Evolutionary conservation across 2,797 vertebrate species (phyloP), one percentile per base, ranked within the genome.

Genomic region (Coluber constrictor): DNA sequence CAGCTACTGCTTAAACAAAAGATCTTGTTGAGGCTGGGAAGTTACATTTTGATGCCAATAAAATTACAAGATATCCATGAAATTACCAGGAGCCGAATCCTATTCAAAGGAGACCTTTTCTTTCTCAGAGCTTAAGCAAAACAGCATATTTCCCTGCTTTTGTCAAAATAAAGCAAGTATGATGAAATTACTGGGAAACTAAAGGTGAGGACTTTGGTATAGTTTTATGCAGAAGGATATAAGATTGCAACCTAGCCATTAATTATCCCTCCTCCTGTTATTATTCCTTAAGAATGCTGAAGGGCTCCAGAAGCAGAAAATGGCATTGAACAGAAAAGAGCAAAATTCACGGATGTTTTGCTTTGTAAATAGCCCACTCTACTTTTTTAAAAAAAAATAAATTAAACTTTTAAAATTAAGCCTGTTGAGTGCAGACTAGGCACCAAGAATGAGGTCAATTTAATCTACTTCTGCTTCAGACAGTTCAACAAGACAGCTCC

Each of bases 241-340:
- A 61, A 92, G 63, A 88, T 32, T 92, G 87, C 91, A 83, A 90
- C 90, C 93, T 93, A 27, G 37, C 43, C 74, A 83, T 47, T 83
- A 83, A 83, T 25, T 47, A 23, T 83, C 74, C 20, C 20, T 12
- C 37, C 20, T 83, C 74, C 74, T 83, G 20, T 83, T 83, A 25
- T 83, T 83, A 47, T 83, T 83, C 74, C 9, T 83, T 47, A 47
- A 12, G 37, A 83, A 83, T 25, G 74, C 10, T 5, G 12, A 47
- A 83, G 37, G 20, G 10, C 43, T 23, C 43, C 74, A 47, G 74
- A 47, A 83, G 43, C 37, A 25, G 20, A 47, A 83, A 47, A 83
- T 5, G 20, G 20, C 4, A 83, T 47, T 47, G 20, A 83, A 43
- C 10, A 11, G 74, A 83, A 83, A 47, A 43, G 37, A 83, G 37